phyloP scores from a whole-genome alignment of 1,140 invertebrate species.

The Papilio helenus region DNA sequence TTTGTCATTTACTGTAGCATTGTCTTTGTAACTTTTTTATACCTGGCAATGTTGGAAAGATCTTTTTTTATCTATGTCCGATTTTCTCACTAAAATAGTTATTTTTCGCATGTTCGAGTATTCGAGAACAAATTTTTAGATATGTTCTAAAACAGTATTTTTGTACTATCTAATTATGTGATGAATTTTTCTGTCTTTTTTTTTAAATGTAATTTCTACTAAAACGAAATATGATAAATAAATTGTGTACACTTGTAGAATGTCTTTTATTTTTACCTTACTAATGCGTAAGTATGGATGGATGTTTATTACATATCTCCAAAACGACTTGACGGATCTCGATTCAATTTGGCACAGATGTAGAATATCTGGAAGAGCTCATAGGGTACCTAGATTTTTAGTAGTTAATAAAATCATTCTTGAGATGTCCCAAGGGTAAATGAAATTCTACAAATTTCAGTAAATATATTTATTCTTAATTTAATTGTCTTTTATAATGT shows the following conservation, averaged over 20 bases:
- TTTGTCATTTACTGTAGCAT: constrained; percentile 30
- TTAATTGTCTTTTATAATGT: constrained; percentile 38
- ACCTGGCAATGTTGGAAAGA: constrained; percentile 33
- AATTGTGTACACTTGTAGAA: constrained; percentile 77
- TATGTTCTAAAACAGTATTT: constrained; percentile 70
- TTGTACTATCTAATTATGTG: constrained; percentile 75
- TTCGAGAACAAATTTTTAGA: constrained; percentile 39
- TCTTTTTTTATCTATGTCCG: constrained; percentile 23
- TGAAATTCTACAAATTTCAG: constrained; percentile 29
- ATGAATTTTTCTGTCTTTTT: constrained; percentile 63
- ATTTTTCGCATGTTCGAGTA: constrained; percentile 3
- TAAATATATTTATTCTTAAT: constrained; percentile 40
- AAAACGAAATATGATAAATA: constrained; percentile 71
- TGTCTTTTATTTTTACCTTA: constrained; percentile 52
- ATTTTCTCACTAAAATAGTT: constrained; percentile 4
- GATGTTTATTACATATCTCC: no score
- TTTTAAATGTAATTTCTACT: constrained; percentile 72
- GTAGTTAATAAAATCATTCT: not conserved
- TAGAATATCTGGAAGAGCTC: no score
- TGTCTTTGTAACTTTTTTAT: constrained; percentile 34
- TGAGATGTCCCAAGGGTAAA: not conserved
- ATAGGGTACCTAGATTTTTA: not conserved
- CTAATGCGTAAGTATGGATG: no score
- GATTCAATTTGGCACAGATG: no score
- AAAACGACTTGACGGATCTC: no score